These are phyloP conservation scores for Galaxea fascicularis DNA, from an alignment of 92 coral and sea anemone species.

Conservation along the genomic window DNA sequence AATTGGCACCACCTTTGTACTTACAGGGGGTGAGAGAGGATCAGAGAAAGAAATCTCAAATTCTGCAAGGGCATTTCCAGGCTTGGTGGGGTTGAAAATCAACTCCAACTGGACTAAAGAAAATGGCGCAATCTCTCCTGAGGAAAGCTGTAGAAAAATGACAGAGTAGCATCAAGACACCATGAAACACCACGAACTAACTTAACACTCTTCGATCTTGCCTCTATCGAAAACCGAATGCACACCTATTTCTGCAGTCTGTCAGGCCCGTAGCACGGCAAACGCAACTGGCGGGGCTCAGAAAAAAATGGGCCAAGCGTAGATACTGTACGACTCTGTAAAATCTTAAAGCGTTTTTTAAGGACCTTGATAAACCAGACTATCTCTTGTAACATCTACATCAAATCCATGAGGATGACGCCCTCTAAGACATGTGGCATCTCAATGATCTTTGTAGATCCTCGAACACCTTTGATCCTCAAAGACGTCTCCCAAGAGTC, in stretches of 20 bases:
- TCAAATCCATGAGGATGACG: too few relatives aligned
- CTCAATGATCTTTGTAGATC: too few relatives aligned
- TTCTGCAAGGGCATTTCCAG: constrained; percentile 85
- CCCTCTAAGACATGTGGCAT: too few relatives aligned
- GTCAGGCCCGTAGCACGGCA: too few relatives aligned
- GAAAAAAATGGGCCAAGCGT: too few relatives aligned
- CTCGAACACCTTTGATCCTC: too few relatives aligned
- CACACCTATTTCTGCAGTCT: too few relatives aligned
- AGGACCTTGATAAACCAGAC: not conserved
- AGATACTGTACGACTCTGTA: too few relatives aligned
- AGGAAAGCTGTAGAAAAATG: constrained; percentile 55
- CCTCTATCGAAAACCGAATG: too few relatives aligned
- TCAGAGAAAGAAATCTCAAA: constrained; percentile 89
- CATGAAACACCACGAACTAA: not conserved
- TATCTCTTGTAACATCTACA: not conserved
- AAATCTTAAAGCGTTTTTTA: not conserved
- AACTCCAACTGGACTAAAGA: constrained; percentile 85
- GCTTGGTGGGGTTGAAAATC: constrained; percentile 85
- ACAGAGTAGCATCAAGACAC: not conserved
- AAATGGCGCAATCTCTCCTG: constrained; percentile 89
- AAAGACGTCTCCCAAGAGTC: too few relatives aligned
- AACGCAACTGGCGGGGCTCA: too few relatives aligned
- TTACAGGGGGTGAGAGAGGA: constrained; percentile 91
- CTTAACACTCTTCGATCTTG: too few relatives aligned
- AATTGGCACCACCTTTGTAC: constrained; percentile 10